Base-by-base conservation (phyloP, 1,140 invertebrate genomes). In the Steinernema feltiae region DNA sequence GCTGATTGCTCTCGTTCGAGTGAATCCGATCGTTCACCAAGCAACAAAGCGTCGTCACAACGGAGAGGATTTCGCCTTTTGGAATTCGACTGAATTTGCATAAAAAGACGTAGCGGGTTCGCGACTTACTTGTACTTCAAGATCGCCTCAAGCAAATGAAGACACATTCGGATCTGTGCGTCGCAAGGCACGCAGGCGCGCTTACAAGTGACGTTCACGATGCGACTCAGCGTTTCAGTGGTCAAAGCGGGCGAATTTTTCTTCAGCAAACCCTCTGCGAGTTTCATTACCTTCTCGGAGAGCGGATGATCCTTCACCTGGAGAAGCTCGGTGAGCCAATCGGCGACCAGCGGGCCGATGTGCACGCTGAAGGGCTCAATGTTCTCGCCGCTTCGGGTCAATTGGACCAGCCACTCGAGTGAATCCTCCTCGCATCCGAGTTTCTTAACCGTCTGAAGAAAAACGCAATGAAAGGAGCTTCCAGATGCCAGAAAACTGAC, bases 41-140 rank as follows among this genome's bases (percentile, higher is more conserved):
- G 24, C 53, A 63, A 21, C 53, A 63, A 15, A 63, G 53, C 12
- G 53, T 63, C 53, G 53, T 63, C 24, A 63, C 53, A 3, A 63
- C 53, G 7, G 53, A 12, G 53, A 63, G 53, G 24, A 63, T 3
- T 63, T 63, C 53, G 15, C 12, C 53, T 27, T 63, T 15, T 63
- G 53, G 53, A 21, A 63, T 63, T 3, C 53, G 53, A 27, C 53
- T 63, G 53, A 7, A 27, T 63, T 63, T 15, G 2, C 2, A 27
- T 63, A 12, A 12, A 3, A 21, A 63, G 24, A 63, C 24, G n/a
- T n/a, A 63, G 3, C 24, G 24, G 18, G 18, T 7, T 18, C 35
- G 7, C 24, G 24, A 27, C 24, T 63, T 63, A 63, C 53, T 63
- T 63, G 53, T 63, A 63, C 53, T 63, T 63, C 53, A 63, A 63